Evolutionary conservation across 2,888 invertebrate species (phyloP), one percentile per base, ranked within the genome.

Genomic region (Meganola albula): DNA sequence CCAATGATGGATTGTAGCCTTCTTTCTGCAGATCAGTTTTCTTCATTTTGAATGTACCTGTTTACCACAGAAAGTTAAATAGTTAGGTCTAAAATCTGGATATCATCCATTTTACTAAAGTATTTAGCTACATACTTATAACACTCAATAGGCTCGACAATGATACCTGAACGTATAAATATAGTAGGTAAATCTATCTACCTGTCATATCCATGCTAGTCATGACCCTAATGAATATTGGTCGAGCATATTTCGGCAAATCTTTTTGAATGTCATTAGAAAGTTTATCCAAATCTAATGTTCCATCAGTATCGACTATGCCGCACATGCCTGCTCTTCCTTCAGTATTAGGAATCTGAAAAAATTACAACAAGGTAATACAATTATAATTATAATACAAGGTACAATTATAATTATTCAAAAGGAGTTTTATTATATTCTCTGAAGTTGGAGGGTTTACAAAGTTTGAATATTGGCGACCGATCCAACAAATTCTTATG

Each of bases 311-410:
- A 72, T 98, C 96, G 11, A 93, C 92, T 43, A 99, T 93, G 11
- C 98, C 95, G 9, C 95, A 97, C 99, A 99, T 99, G 27, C 98
- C 98, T 5, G 98, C 98, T 46, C 94, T 88, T 0, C 99, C 98
- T 70, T 96, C 96, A 4, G 88, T 88, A 30, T 93, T 91, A 1
- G 90, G 89, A 44, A 95, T 88, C 89, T 91, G 54, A 16, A 13
- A 39, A 39, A n/a, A n/a, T n/a, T n/a, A n/a, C n/a, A n/a, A n/a
- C n/a, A n/a, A n/a, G n/a, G n/a, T n/a, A n/a, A n/a, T n/a, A n/a
- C n/a, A n/a, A n/a, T n/a, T n/a, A n/a, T n/a, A n/a, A n/a, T n/a
- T n/a, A n/a, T n/a, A n/a, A n/a, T n/a, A n/a, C n/a, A n/a, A n/a
- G n/a, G n/a, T n/a, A n/a, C n/a, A n/a, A n/a, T n/a, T n/a, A n/a